Evolutionary conservation across 2,113 vertebrate species (phyloP).

Genomic region (Maccullochella peelii): DNA sequence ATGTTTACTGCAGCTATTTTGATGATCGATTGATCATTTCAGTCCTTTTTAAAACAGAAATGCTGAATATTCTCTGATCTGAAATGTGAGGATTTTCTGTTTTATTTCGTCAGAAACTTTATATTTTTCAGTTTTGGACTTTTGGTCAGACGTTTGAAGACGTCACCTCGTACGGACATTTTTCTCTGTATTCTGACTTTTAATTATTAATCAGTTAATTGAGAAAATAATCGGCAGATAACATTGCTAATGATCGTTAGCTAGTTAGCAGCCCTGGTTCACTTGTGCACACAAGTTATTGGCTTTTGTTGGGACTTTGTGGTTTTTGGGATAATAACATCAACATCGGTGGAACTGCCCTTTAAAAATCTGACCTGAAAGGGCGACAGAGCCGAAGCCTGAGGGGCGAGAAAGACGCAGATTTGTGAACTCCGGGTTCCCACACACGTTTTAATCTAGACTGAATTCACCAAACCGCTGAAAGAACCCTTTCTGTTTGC

Average conservation of each 20-base stretch:
- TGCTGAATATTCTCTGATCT: no score
- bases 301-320: not conserved
- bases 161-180: no score
- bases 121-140: no score
- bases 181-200: no score
- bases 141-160: no score
- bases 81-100: no score
- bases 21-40: no score
- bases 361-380: conserved; percentile 25
- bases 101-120: no score
- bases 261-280: no score
- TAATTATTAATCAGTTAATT: not conserved
- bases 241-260: no score
- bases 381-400: conserved; percentile 27
- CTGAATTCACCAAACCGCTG: not conserved
- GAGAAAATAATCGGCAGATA: not conserved
- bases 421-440: not conserved
- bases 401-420: not conserved
- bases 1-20: no score
- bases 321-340: not conserved
- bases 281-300: not conserved
- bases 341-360: conserved; percentile 6
- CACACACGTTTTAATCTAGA: not conserved
- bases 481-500: not conserved
- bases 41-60: no score